A percentile compares a stretch with the other conserved stretches of the same genome.
phyloP scores from a whole-genome alignment of 1,140 invertebrate species.

The Babylonia areolata region DNA sequence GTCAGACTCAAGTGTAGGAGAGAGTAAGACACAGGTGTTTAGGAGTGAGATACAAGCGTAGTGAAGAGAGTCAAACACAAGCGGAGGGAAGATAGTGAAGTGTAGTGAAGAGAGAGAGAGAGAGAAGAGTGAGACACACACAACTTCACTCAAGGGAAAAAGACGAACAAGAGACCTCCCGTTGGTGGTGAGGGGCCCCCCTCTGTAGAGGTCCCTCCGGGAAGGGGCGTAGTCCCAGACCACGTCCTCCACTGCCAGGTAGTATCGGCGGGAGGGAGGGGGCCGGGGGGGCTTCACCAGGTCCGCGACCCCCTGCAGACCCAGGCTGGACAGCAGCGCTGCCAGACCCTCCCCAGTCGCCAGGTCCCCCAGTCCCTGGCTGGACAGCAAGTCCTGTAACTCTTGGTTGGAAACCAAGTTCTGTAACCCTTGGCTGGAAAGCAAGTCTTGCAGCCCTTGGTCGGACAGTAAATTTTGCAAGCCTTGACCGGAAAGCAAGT shows the following conservation, averaged over 20 bases:
- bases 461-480: not conserved
- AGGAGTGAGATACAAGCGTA: too few species aligned
- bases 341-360: not conserved
- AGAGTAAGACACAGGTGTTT: too few species aligned
- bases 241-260: slow-evolving; percentile 65
- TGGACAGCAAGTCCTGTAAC: not conserved
- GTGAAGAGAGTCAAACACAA: too few species aligned
- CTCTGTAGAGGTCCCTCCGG: slow-evolving; percentile 51
- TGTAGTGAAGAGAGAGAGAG: slow-evolving; percentile 8
- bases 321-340: not conserved
- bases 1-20: too few species aligned
- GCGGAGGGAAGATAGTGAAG: too few species aligned
- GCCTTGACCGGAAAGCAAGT: not conserved
- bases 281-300: not conserved
- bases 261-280: slow-evolving; percentile 48
- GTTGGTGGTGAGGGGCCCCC: slow-evolving; percentile 22
- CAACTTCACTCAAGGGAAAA: too few species aligned
- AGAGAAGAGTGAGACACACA: not conserved
- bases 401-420: not conserved
- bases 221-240: slow-evolving; percentile 69
- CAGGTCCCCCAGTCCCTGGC: not conserved
- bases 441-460: not conserved
- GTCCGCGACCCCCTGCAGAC: not conserved
- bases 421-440: not conserved
- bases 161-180: slow-evolving; percentile 9